These are phyloP conservation scores for Empis stercorea DNA, from an alignment of 2,888 invertebrate genomes.

Conservation along the genomic window DNA sequence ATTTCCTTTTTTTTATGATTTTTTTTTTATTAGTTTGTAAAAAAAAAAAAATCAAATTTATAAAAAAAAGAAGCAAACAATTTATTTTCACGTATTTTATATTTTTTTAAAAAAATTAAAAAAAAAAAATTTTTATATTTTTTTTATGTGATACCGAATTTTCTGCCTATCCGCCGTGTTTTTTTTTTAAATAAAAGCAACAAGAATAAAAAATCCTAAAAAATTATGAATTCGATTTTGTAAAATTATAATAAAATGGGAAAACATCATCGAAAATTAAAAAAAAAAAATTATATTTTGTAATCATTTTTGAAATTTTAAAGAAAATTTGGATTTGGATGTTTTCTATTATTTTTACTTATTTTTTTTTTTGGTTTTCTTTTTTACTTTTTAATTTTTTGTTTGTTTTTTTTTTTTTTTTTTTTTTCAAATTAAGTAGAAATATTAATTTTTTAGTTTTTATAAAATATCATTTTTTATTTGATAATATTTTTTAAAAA, in stretches of 20 bases:
- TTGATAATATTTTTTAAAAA: too few species aligned
- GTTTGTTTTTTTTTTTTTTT: too few species aligned
- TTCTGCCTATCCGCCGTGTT: slow-evolving; percentile 20
- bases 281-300: too few species aligned
- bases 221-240: not conserved
- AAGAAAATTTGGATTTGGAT: too few species aligned
- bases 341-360: too few species aligned
- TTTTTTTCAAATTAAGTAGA: too few species aligned
- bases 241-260: not conserved
- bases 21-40: slow-evolving; percentile 15
- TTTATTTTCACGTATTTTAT: slow-evolving; percentile 7
- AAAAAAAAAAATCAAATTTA: not conserved
- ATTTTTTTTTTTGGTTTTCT: too few species aligned
- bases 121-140: slow-evolving; percentile 13
- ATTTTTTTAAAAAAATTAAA: slow-evolving; percentile 7
- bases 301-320: too few species aligned
- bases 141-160: slow-evolving; percentile 36
- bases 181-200: not conserved
- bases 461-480: too few species aligned
- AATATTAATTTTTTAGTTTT: too few species aligned
- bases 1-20: slow-evolving; percentile 24
- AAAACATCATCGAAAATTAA: too few species aligned
- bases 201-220: not conserved
- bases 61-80: not conserved
- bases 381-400: too few species aligned